Evolutionary conservation across 2,113 vertebrate genomes (phyloP).

Genomic region (Embiotoca jacksoni): DNA sequence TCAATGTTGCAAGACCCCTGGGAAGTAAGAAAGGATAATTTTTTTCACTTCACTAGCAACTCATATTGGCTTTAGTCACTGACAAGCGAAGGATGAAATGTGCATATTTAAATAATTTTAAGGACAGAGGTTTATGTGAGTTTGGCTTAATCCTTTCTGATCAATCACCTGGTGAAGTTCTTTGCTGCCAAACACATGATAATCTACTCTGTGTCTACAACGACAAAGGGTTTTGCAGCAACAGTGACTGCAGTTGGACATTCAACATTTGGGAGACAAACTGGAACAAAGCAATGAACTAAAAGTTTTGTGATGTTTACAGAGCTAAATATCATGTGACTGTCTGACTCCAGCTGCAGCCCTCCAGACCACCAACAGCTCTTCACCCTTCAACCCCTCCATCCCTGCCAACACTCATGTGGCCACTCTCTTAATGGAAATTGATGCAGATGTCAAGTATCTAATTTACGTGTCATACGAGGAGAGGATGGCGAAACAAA

Average conservation of each 20-base stretch:
- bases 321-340: conserved; percentile 9
- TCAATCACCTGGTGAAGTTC: too few relatives aligned
- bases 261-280: neutral
- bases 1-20: too few relatives aligned
- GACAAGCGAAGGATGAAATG: too few relatives aligned
- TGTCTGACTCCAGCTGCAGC: neutral
- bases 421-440: conserved; percentile 57
- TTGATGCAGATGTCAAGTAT: conserved; percentile 68
- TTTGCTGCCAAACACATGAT: too few relatives aligned
- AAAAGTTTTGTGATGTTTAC: neutral
- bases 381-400: neutral
- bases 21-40: too few relatives aligned
- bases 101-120: too few relatives aligned
- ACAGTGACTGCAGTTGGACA: neutral
- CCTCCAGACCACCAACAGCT: neutral
- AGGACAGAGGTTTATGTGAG: too few relatives aligned
- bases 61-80: too few relatives aligned
- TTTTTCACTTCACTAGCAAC: too few relatives aligned
- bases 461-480: conserved; percentile 60
- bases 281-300: neutral
- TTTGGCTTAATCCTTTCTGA: too few relatives aligned
- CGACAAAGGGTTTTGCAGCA: too few relatives aligned
- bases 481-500: neutral
- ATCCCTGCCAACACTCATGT: neutral
- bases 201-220: too few relatives aligned